Base-by-base conservation (phyloP, 1,140 invertebrate genomes). In the Papilio helenus region DNA sequence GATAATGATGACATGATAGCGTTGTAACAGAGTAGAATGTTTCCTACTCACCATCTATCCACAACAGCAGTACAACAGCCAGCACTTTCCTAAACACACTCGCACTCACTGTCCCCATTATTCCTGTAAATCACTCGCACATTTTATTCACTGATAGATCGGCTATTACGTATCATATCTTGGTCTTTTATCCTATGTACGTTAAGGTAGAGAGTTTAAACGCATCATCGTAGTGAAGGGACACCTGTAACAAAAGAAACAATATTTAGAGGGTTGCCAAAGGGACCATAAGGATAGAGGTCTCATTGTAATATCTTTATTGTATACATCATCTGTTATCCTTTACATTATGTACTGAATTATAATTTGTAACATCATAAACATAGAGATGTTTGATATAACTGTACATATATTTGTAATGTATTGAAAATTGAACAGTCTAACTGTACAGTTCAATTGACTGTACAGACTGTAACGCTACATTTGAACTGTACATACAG, bases 161-260 rank as follows among this genome's bases (percentile, higher is more conserved):
- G 73, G 73, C 9, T 34, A 76, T 55, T 55, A 42, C 73, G 73
- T 76, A 23, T 44, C 76, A 77, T 77, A 39, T 77, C 76, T 29
- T 55, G 18, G 74, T 76, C 26, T 46, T 29, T 61, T 61, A 76
- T 61, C 72, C 76, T 34, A 20, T 29, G 7, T 55, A 58, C 72
- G 76, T 46, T 76, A 76, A 61, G 77, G 72, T 39, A 58, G 71
- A 79, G 16, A 74, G 77, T 76, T 74, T 77, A 65, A 80, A 81
- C 26, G 77, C 74, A 55, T 76, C 74, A 58, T 76, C 18, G 74
- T 58, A 34, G 74, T 58, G 58, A 58, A 76, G 29, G 51, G 74
- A 76, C 86, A 86, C 85, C 88, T 89, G 87, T 72, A 89, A 89
- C 88, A 88, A 89, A 84, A 84, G 84, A 87, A 85, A 84, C 82